Conservation (phyloP, 2,797 vertebrate genomes). For the Enteromius thamalakanensis region DNA sequence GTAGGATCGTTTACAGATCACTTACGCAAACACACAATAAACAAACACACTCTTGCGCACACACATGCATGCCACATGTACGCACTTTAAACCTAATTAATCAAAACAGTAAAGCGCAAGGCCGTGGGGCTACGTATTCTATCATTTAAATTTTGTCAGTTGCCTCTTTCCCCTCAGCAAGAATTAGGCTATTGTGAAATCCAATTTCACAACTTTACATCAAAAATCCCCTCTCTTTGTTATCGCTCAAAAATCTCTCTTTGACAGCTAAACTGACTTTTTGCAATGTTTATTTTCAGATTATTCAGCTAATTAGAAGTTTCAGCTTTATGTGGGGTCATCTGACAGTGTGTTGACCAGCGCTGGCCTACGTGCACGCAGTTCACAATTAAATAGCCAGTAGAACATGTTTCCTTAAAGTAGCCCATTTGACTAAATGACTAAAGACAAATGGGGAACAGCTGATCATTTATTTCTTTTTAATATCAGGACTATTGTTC, state of each 20-base stretch:
- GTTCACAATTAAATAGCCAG: slow-evolving; percentile 35
- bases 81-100: slow-evolving; percentile 38
- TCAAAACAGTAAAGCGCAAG: slow-evolving; percentile 28
- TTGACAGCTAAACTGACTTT: slow-evolving; percentile 8
- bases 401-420: slow-evolving; percentile 22
- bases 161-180: slow-evolving; percentile 1
- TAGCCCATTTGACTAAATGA: slow-evolving; percentile 15
- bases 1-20: slow-evolving; percentile 7
- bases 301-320: slow-evolving; percentile 36
- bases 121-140: neutral
- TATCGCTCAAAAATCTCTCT: neutral
- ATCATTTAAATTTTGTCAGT: neutral
- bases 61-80: slow-evolving; percentile 34
- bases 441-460: slow-evolving; percentile 15
- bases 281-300: slow-evolving; percentile 8
- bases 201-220: neutral
- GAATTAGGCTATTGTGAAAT: neutral
- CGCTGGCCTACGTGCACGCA: slow-evolving; percentile 1
- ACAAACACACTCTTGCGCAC: slow-evolving; percentile 29
- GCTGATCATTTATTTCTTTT: neutral
- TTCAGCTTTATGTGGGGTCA: slow-evolving; percentile 10
- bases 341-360: slow-evolving; percentile 25
- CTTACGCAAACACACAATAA: neutral
- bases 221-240: slow-evolving; percentile 8
- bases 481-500: neutral